Evolutionary conservation across 2,113 vertebrate genomes (phyloP).

Genomic region (Pseudonaja textilis): DNA sequence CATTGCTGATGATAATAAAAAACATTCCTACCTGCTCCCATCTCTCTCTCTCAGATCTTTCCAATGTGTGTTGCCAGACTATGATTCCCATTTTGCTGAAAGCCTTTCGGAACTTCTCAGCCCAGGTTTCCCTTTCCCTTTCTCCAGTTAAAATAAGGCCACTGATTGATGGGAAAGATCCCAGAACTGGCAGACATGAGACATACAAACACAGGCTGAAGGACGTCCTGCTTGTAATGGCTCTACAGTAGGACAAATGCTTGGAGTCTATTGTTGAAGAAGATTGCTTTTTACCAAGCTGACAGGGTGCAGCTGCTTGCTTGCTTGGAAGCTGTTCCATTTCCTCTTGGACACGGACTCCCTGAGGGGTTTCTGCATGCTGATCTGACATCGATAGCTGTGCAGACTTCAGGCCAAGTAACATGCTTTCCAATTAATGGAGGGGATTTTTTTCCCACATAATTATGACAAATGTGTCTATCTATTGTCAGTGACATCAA

Average conservation of each 20-base stretch:
- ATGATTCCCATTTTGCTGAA: not conserved
- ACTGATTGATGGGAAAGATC: slow-evolving; percentile 52
- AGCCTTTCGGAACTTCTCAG: slow-evolving; percentile 30
- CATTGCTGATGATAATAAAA: slow-evolving; percentile 33
- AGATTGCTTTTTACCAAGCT: slow-evolving; percentile 45
- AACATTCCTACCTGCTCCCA: not conserved
- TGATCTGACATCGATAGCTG: not conserved
- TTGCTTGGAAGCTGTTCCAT: slow-evolving; percentile 21
- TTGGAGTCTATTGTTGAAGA: slow-evolving; percentile 31
- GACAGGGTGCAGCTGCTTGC: slow-evolving; percentile 53
- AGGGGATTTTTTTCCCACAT: not conserved
- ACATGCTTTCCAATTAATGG: not conserved
- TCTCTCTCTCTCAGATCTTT: not conserved
- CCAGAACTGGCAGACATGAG: slow-evolving; percentile 24
- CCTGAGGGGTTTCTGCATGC: not conserved
- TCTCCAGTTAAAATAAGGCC: slow-evolving; percentile 28
- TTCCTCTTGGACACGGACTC: slow-evolving; percentile 23
- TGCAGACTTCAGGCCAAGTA: not conserved
- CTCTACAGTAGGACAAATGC: slow-evolving; percentile 26
- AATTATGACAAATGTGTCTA: slow-evolving; percentile 23
- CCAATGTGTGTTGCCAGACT: rapidly evolving
- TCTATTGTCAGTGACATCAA: not conserved
- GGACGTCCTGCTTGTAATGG: slow-evolving; percentile 29
- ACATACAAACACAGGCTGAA: slow-evolving; percentile 36
- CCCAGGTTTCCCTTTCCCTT: not conserved